A percentile compares a stretch with the other conserved stretches of the same genome.
Evolutionary conservation across 1,140 invertebrate species (phyloP).

Genomic region (Ceratina calcarata): DNA sequence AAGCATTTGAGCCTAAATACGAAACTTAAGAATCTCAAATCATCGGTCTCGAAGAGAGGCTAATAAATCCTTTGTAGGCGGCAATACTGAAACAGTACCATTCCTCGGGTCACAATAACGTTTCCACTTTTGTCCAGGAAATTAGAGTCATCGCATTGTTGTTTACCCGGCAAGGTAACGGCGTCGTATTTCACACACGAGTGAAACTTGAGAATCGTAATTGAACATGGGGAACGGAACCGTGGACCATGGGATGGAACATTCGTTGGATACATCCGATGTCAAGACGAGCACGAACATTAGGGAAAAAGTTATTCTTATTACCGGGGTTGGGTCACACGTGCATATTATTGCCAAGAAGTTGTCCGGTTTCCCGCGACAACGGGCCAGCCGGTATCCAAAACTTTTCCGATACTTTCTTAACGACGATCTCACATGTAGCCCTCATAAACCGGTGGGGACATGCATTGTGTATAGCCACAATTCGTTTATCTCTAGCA

Average conservation of each 20-base stretch:
- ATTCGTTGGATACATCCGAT: constrained; percentile 46
- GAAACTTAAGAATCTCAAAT: no score
- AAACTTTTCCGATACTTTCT: constrained; percentile 56
- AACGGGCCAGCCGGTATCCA: constrained; percentile 31
- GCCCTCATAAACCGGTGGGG: no score
- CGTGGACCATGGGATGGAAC: not conserved
- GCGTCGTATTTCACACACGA: constrained; percentile 49
- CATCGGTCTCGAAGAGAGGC: not conserved
- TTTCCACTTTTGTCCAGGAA: constrained; percentile 35
- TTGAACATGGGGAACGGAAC: constrained; percentile 28
- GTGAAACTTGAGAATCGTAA: constrained; percentile 53
- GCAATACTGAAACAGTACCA: not conserved
- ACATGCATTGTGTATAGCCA: no score
- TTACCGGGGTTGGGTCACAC: constrained; percentile 48
- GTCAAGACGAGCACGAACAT: constrained; percentile 42
- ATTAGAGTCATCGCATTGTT: constrained; percentile 41
- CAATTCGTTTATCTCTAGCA: no score
- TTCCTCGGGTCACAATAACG: not conserved
- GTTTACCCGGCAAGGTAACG: constrained; percentile 27
- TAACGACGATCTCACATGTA: constrained; percentile 34
- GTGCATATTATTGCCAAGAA: constrained; percentile 63
- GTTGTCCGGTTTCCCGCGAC: constrained; percentile 19
- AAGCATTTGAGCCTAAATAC: no score
- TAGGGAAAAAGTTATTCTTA: constrained; percentile 58
- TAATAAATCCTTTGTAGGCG: not conserved